phyloP scores from a whole-genome alignment of 1,140 invertebrate species.

The Drosophila ironensis region DNA sequence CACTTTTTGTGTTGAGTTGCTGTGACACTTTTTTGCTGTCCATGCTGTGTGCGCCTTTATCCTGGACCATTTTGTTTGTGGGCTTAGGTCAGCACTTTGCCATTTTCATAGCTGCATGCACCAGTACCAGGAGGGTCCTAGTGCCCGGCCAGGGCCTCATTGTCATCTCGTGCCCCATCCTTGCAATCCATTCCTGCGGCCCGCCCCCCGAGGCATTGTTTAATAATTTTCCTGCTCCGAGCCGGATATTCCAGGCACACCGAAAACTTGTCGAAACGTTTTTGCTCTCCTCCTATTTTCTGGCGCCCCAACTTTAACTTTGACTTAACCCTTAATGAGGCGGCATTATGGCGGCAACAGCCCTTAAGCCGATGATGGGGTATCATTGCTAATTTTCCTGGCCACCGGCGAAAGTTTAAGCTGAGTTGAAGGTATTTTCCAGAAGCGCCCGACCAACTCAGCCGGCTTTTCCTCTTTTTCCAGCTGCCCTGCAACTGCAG shows the following conservation, averaged over 20 bases:
- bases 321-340: conserved; percentile 35
- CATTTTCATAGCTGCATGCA: conserved; percentile 58
- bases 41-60: conserved; percentile 5
- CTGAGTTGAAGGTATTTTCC: conserved; percentile 25
- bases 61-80: conserved; percentile 46
- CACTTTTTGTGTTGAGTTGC: conserved; percentile 40
- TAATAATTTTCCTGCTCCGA: conserved; percentile 65
- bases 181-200: neutral
- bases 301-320: conserved; percentile 22
- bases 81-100: conserved; percentile 64
- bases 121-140: conserved; percentile 30
- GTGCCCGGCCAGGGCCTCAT: too few relatives aligned
- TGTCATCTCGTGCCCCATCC: conserved; percentile 22
- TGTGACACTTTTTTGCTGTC: conserved; percentile 39
- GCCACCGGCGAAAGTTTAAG: conserved; percentile 29
- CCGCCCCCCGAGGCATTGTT: conserved; percentile 50
- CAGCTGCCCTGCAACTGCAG: neutral
- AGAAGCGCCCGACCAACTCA: neutral
- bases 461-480: neutral
- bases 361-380: conserved; percentile 31
- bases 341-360: conserved; percentile 8
- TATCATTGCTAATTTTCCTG: conserved; percentile 41
- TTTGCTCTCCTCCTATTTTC: too few relatives aligned
- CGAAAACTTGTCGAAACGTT: conserved; percentile 23
- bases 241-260: conserved; percentile 25